Evolutionary conservation across 2,797 vertebrate genomes (phyloP).

Genomic region (Myotis vivesi): DNA sequence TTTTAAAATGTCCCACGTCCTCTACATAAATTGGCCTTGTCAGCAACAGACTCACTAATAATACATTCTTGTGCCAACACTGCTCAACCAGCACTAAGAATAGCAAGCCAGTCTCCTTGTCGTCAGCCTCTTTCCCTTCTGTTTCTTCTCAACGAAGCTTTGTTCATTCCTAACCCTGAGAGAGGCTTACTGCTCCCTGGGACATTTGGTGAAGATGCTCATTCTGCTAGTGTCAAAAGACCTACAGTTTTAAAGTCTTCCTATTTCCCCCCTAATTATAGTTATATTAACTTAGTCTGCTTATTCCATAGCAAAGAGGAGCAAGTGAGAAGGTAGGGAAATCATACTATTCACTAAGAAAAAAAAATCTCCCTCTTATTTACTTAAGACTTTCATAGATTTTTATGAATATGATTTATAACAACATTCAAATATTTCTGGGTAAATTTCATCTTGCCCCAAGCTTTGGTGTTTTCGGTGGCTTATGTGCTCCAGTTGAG

Average conservation of each 20-base stretch:
- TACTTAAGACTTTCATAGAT: background rate
- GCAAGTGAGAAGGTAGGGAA: background rate
- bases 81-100: constrained; percentile 53
- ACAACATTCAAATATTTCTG: background rate
- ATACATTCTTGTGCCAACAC: background rate
- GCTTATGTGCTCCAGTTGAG: background rate
- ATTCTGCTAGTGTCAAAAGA: constrained; percentile 40
- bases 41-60: constrained; percentile 27
- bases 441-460: background rate
- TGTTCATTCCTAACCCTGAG: background rate
- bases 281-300: background rate
- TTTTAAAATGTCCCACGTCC: constrained; percentile 28
- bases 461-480: constrained; percentile 7
- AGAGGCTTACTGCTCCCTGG: background rate
- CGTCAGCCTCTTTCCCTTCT: background rate
- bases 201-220: background rate
- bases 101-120: background rate
- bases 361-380: background rate
- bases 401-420: background rate
- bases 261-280: background rate
- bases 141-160: background rate
- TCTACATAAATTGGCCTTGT: background rate
- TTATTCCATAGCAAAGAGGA: background rate
- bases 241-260: background rate
- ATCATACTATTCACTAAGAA: background rate